phyloP scores from a whole-genome alignment of 2,888 invertebrate species.

The Lepetodrilus schrolli region DNA sequence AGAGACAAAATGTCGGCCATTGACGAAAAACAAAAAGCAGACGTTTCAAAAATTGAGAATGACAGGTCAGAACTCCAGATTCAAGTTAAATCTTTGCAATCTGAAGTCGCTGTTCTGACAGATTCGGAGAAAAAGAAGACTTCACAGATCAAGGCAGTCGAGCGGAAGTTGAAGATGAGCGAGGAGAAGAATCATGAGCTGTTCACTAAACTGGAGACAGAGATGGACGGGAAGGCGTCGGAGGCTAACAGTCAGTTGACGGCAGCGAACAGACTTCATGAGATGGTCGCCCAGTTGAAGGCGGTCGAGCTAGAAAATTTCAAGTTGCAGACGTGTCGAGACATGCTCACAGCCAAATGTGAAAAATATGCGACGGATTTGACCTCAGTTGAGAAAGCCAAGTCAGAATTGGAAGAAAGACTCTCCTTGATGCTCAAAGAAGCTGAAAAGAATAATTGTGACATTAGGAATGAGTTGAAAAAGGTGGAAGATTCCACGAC shows the following conservation, averaged over 20 bases:
- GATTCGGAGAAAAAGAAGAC: constrained; percentile 35
- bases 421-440: constrained; percentile 37
- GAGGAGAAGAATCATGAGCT: constrained; percentile 44
- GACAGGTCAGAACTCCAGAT: constrained; percentile 37
- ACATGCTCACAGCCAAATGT: constrained; percentile 3
- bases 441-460: constrained; percentile 37
- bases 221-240: constrained; percentile 31
- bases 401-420: constrained; percentile 29
- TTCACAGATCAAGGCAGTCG: constrained; percentile 34
- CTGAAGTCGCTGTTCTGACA: constrained; percentile 37
- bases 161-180: constrained; percentile 33
- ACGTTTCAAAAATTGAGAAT: constrained; percentile 23
- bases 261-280: constrained; percentile 41
- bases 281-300: constrained; percentile 37
- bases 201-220: constrained; percentile 39
- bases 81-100: constrained; percentile 38
- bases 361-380: constrained; percentile 30
- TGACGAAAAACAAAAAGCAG: constrained; percentile 15
- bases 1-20: constrained; percentile 3
- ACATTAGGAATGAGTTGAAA: constrained; percentile 33
- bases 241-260: constrained; percentile 42
- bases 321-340: neutral
- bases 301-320: constrained; percentile 38
- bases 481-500: constrained; percentile 30
- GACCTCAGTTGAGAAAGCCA: constrained; percentile 28